These are phyloP conservation scores for Clarias fuscus DNA, from an alignment of 2,797 vertebrate genomes.

Conservation along the genomic window DNA sequence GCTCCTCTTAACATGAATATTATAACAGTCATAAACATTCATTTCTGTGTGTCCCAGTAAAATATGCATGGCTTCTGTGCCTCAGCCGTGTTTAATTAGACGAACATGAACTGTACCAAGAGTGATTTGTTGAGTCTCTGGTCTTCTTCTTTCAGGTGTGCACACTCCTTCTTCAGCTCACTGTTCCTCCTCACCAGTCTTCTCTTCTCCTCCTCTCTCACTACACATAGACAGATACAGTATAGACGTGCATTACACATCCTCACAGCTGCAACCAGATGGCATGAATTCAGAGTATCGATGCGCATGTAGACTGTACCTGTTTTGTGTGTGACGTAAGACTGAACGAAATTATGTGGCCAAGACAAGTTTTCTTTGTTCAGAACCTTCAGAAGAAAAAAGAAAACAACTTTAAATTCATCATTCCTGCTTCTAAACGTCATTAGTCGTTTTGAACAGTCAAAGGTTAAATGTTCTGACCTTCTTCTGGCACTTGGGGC, in stretches of 20 bases:
- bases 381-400: conserved; percentile 77
- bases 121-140: conserved; percentile 81
- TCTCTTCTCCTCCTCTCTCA: conserved; percentile 93
- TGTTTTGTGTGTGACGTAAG: conserved; percentile 94
- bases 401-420: not conserved
- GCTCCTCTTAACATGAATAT: not conserved
- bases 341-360: conserved; percentile 94
- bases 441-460: not conserved
- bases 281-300: not conserved
- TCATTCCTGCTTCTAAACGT: not conserved
- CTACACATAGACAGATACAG: conserved; percentile 66
- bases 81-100: not conserved
- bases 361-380: conserved; percentile 92
- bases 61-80: not conserved
- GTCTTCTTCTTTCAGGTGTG: conserved; percentile 88
- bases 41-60: conserved; percentile 2
- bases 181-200: conserved; percentile 85
- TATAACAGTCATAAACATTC: not conserved
- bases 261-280: not conserved
- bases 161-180: conserved; percentile 86
- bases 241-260: conserved; percentile 2
- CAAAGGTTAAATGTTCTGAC: conserved; percentile 61
- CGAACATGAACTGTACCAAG: conserved; percentile 70
- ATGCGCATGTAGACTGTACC: conserved; percentile 69
- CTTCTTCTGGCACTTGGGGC: conserved; percentile 98